These are phyloP conservation scores for Sebastes variabilis DNA, from an alignment of 2,797 vertebrate species.

Conservation along the genomic window DNA sequence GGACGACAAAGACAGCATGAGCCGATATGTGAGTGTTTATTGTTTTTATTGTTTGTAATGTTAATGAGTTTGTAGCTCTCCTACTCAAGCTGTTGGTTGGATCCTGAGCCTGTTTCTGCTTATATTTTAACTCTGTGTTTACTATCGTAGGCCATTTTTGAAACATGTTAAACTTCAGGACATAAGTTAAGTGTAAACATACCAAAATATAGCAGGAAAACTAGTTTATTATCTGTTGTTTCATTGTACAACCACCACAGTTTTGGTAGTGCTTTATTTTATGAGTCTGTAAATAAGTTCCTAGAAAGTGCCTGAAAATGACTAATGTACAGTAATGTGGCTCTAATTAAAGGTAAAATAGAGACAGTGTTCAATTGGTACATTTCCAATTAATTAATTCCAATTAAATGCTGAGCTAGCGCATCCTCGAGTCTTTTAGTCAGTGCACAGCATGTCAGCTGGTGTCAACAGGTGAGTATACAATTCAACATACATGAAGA, in stretches of 20 bases:
- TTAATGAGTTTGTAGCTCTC: background rate
- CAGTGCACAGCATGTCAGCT: background rate
- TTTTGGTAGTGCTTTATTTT: background rate
- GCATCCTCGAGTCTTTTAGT: background rate
- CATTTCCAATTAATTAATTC: background rate
- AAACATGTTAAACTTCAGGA: background rate
- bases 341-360: background rate
- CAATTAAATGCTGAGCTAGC: background rate
- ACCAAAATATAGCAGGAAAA: background rate
- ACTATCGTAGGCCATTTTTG: background rate
- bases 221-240: background rate
- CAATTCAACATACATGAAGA: background rate
- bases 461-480: background rate
- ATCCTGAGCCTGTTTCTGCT: background rate
- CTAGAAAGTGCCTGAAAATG: background rate
- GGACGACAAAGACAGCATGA: slow-evolving; percentile 95
- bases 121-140: background rate
- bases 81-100: background rate
- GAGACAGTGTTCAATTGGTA: background rate
- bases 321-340: background rate
- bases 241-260: background rate
- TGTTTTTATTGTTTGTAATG: background rate
- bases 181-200: background rate
- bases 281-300: background rate
- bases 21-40: slow-evolving; percentile 89